Evolutionary conservation across 2,113 vertebrate genomes (phyloP).

Genomic region (Ranitomeya variabilis): DNA sequence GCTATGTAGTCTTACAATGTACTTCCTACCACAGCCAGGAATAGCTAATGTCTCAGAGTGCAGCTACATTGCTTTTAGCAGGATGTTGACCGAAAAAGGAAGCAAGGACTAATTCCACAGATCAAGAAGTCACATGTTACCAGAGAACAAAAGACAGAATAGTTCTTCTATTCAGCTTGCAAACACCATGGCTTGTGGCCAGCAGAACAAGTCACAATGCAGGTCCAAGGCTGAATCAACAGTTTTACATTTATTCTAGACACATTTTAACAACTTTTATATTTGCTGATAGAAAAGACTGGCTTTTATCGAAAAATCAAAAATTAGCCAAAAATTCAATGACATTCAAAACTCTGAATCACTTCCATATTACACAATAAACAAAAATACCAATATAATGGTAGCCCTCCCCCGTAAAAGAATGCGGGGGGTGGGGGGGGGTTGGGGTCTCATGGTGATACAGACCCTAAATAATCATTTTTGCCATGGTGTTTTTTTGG

Average conservation of each 20-base stretch:
- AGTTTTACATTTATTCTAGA: not conserved
- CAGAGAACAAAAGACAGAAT: constrained; percentile 31
- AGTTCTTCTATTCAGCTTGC: not conserved
- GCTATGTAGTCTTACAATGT: not conserved
- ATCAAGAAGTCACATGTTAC: constrained; percentile 21
- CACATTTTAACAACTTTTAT: not conserved
- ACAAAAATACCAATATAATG: no score
- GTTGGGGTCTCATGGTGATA: no score
- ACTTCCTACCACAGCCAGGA: not conserved
- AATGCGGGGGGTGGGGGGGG: no score
- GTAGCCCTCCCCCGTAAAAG: no score
- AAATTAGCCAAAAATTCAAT: no score
- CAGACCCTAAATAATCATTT: no score
- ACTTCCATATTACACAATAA: no score
- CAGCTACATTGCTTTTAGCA: not conserved
- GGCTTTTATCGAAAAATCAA: no score
- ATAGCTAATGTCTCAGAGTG: not conserved
- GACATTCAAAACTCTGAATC: no score
- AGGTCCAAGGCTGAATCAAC: not conserved
- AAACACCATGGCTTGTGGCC: not conserved
- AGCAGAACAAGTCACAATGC: not conserved
- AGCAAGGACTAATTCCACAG: not conserved
- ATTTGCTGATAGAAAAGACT: not conserved
- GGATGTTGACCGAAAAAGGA: constrained; percentile 32
- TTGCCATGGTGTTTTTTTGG: no score